Evolutionary conservation across 2,888 invertebrate species (phyloP).

Genomic region (Charanyca ferruginea): DNA sequence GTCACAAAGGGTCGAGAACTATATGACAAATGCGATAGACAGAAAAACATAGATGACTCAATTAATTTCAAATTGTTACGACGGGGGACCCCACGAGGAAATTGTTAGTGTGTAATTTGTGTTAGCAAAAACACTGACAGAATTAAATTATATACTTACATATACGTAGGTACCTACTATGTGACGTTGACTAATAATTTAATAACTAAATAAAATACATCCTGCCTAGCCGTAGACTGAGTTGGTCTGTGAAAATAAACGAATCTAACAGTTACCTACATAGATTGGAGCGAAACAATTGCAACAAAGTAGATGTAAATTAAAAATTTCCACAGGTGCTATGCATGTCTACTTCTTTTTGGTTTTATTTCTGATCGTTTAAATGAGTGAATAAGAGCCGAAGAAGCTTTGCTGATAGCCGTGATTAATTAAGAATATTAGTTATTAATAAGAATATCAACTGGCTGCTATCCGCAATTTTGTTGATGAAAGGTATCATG

Average conservation of each 20-base stretch:
- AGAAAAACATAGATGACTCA: background rate
- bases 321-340: slow-evolving; percentile 17
- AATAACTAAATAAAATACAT: background rate
- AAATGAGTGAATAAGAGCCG: background rate
- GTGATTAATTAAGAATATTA: background rate
- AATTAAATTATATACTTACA: background rate
- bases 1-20: background rate
- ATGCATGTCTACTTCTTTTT: background rate
- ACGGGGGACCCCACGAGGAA: background rate
- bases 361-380: background rate
- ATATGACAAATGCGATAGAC: background rate
- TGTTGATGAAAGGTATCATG: slow-evolving; percentile 6
- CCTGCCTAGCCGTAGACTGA: background rate
- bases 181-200: background rate
- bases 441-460: too few species aligned
- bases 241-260: background rate
- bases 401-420: background rate
- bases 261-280: background rate
- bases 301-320: slow-evolving; percentile 8
- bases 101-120: background rate
- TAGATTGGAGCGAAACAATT: background rate
- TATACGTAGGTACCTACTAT: background rate
- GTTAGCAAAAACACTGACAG: background rate
- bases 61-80: background rate
- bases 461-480: background rate